These are phyloP conservation scores for Corythornis madagascariensis DNA, from an alignment of 2,113 vertebrate species.

Conservation along the genomic window DNA sequence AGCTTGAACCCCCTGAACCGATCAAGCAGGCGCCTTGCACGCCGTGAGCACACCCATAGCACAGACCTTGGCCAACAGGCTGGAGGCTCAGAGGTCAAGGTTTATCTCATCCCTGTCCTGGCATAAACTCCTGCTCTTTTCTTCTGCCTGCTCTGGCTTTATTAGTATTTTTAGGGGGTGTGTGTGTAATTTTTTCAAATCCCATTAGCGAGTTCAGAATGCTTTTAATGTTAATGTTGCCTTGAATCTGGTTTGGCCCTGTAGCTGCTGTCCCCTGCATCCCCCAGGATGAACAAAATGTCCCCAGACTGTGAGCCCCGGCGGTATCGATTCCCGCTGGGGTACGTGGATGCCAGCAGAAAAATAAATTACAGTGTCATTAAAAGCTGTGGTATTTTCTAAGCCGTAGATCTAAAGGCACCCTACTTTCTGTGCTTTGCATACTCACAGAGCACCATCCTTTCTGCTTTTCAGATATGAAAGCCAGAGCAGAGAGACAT, in stretches of 20 bases:
- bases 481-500: conserved; percentile 21
- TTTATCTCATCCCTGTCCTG: background rate
- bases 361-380: background rate
- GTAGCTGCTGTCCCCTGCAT: background rate
- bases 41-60: background rate
- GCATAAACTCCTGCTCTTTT: background rate
- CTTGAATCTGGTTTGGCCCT: background rate
- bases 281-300: background rate
- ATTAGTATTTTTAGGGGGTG: background rate
- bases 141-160: background rate
- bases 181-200: background rate
- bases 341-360: background rate
- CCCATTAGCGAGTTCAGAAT: background rate
- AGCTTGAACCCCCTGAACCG: background rate
- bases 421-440: conserved; percentile 43
- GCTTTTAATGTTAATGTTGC: background rate
- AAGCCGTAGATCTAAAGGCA: conserved; percentile 30
- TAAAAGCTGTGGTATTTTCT: background rate
- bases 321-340: background rate
- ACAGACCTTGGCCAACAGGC: background rate
- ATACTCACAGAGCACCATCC: conserved; percentile 24
- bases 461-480: conserved; percentile 11
- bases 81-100: background rate
- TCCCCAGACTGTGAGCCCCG: background rate
- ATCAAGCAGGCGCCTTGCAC: rapidly evolving